Conservation (phyloP, 2,113 vertebrate genomes). For the Conger conger region DNA sequence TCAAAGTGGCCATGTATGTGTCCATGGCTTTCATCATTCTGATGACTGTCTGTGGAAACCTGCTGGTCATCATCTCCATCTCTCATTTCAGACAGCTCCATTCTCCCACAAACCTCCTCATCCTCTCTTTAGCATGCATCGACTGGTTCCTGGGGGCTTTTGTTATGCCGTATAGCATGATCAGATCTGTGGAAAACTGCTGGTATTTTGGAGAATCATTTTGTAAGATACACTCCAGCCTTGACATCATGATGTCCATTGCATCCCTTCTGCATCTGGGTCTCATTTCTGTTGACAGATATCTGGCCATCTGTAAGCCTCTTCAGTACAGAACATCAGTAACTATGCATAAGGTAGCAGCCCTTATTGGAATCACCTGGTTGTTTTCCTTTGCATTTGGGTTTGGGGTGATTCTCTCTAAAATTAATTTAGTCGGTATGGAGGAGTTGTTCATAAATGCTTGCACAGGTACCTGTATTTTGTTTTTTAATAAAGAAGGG, state of each 20-base stretch:
- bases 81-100: constrained; percentile 44
- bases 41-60: constrained; percentile 40
- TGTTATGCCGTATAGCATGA: constrained; percentile 66
- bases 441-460: constrained; percentile 59
- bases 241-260: constrained; percentile 39
- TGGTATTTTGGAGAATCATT: constrained; percentile 26
- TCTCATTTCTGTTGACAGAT: constrained; percentile 52
- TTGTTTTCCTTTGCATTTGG: constrained; percentile 67
- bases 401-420: constrained; percentile 74
- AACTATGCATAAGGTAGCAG: constrained; percentile 48
- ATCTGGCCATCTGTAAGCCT: constrained; percentile 51
- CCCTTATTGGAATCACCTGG: constrained; percentile 77
- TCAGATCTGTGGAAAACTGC: constrained; percentile 27
- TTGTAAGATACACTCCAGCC: constrained; percentile 43
- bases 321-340: constrained; percentile 74
- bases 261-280: constrained; percentile 49
- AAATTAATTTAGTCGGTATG: constrained; percentile 67
- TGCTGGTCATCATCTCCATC: constrained; percentile 37
- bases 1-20: constrained; percentile 46
- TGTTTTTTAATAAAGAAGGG: constrained; percentile 67
- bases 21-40: constrained; percentile 51
- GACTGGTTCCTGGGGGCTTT: constrained; percentile 39
- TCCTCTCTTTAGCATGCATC: constrained; percentile 27
- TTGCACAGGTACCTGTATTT: constrained; percentile 63
- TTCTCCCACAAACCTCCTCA: constrained; percentile 33